Base-by-base conservation (phyloP, 2,113 vertebrate genomes). In the Cheilinus undulatus region DNA sequence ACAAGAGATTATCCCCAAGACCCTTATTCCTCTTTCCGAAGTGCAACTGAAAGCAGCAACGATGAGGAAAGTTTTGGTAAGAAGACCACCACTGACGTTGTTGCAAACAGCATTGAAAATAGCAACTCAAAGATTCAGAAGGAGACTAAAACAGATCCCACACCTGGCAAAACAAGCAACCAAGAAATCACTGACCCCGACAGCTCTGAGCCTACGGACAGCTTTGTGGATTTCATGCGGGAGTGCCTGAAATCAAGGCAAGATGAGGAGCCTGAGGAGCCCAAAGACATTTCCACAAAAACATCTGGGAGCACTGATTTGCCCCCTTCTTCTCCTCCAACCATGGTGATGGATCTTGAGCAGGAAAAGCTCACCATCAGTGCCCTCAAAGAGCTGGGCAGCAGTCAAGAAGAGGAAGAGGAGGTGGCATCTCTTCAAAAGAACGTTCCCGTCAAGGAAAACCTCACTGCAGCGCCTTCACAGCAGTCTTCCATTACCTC, bases 301-400 rank as follows among this genome's bases (percentile, higher is more conserved):
- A 54, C 0, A 63, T 22, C 63, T 19, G 32, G 66, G 15, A 62
- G 79, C 64, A 76, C 64, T 1, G 68, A 17, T 17, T 20, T 60
- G 12, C 42, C 52, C 32, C 3, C 72, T 32, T 71, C 48, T 5
- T 26, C 53, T 7, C 23, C 91, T 1, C 91, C 90, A 19, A 69
- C 67, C 2, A 76, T 71, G 42, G 80, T 90, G 57, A 89, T 93
- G 59, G 93, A 96, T 60, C 74, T 95, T 45, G 96, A 96, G 57
- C 94, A 96, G 67, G 96, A 97, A 28, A 77, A 73, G 30, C 91
- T 95, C 22, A 96, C 95, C 1, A 95, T 97, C 78, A 92, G 57
- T 86, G 94, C 95, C 40, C 92, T 96, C 26, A 94, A 93, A 88
- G 94, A 95, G 69, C 67, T 95, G 26, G 91, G 80, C 23, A 88